A percentile compares a stretch with the other conserved stretches of the same genome.
Evolutionary conservation across 2,797 vertebrate species (phyloP).

Genomic region (Hoplostethus atlanticus): DNA sequence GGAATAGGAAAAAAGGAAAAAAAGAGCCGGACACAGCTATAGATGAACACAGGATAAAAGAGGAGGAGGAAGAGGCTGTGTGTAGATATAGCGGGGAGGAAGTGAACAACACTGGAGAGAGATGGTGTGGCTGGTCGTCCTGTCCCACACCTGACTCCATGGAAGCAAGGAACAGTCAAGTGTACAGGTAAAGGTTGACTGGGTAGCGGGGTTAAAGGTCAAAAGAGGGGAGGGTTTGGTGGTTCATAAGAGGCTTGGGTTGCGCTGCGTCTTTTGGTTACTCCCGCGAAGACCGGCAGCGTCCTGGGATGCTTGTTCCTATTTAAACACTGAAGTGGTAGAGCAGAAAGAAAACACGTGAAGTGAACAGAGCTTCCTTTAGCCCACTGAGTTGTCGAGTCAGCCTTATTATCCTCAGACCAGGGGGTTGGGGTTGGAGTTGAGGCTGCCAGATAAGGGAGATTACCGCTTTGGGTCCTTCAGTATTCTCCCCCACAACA

Average conservation of each 20-base stretch:
- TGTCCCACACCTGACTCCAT: slow-evolving; percentile 22
- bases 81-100: slow-evolving; percentile 23
- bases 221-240: not conserved
- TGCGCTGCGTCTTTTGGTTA: slow-evolving; percentile 33
- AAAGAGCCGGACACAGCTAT: not conserved
- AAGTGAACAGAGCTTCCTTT: slow-evolving; percentile 15
- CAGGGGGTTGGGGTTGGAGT: slow-evolving; percentile 11
- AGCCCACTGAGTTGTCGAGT: not conserved
- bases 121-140: slow-evolving; percentile 23
- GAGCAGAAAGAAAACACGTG: slow-evolving; percentile 30
- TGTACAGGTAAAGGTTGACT: not conserved
- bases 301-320: slow-evolving; percentile 12
- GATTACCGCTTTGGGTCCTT: slow-evolving; percentile 2
- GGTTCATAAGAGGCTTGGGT: slow-evolving; percentile 24
- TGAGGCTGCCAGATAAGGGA: slow-evolving; percentile 12
- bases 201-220: slow-evolving; percentile 7
- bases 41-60: not conserved
- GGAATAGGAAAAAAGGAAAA: not conserved
- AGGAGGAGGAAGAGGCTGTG: slow-evolving; percentile 18
- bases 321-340: slow-evolving; percentile 19
- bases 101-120: slow-evolving; percentile 27
- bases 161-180: slow-evolving; percentile 7
- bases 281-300: slow-evolving; percentile 9
- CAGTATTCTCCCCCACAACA: slow-evolving; percentile 27
- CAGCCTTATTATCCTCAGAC: slow-evolving; percentile 25